These are phyloP conservation scores for Glaucidium brasilianum DNA, from an alignment of 2,113 vertebrate genomes.

Conservation along the genomic window DNA sequence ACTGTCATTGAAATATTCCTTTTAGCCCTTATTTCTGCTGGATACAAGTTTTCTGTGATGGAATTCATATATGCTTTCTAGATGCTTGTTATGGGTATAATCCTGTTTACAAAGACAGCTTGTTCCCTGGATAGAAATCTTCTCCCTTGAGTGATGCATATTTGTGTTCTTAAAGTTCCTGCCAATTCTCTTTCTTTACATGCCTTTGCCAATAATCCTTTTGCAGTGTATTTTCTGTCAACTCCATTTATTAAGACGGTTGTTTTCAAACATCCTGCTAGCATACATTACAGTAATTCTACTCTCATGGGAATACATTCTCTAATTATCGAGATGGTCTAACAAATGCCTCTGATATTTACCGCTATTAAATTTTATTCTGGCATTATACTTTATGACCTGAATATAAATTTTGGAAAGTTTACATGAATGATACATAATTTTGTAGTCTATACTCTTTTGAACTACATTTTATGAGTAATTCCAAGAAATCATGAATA, in stretches of 20 bases:
- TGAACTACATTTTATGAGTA: neutral
- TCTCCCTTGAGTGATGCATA: slow-evolving; percentile 20
- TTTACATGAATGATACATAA: neutral
- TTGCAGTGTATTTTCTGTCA: slow-evolving; percentile 44
- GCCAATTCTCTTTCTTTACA: slow-evolving; percentile 44
- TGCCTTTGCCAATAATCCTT: slow-evolving; percentile 38
- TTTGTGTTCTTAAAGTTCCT: slow-evolving; percentile 44
- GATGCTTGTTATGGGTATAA: slow-evolving; percentile 3
- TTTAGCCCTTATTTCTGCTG: neutral
- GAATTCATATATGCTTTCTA: neutral
- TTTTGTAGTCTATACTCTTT: neutral
- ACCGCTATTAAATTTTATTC: slow-evolving; percentile 3
- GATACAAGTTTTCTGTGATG: neutral
- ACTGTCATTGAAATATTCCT: neutral
- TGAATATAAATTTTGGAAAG: neutral
- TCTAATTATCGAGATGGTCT: slow-evolving; percentile 27
- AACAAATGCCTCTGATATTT: slow-evolving; percentile 39
- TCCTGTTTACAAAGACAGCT: slow-evolving; percentile 55
- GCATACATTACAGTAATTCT: slow-evolving; percentile 43
- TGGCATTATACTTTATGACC: neutral
- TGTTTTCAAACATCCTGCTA: slow-evolving; percentile 43
- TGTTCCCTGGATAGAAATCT: slow-evolving; percentile 12
- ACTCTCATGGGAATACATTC: neutral
- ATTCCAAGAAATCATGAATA: neutral
- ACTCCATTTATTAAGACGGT: slow-evolving; percentile 42